Base-by-base conservation (phyloP, 2,888 invertebrate species). In the Agrochola macilenta region DNA sequence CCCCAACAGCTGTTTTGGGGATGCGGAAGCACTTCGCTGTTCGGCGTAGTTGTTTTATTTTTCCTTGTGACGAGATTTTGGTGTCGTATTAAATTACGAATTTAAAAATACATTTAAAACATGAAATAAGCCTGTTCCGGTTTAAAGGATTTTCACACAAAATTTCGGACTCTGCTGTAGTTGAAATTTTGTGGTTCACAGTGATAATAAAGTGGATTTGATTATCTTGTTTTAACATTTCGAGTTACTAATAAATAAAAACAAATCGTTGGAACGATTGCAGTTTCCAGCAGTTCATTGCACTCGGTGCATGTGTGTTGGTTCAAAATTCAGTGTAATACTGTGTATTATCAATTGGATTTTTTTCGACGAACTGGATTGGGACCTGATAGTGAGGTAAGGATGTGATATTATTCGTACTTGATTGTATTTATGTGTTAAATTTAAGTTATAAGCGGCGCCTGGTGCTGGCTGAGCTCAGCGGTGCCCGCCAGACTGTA, bases 1-100 rank as follows among this genome's bases (percentile, higher is more conserved):
- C 90, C 88, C 89, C 89, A 95, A 95, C 96, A 96, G 96, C 96
- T 96, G 96, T 94, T 96, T 93, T 90, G 89, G 91, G 92, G 93
- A 93, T 92, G 90, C 93, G 93, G 91, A 93, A 92, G 91, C 90
- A 89, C 85, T 88, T 79, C 79, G 86, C 81, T 85, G 85, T 79
- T 85, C 88, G 84, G 52, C 49, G 69, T 73, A 72, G 74, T 79
- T 68, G 20, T 71, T 81, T 77, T 69, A 61, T 58, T 73, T 83
- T 84, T 76, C 69, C 58, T 75, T 75, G 72, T 79, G 73, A 78
- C 71, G 63, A 82, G 78, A 76, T 68, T 70, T 69, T 49, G 11
- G 70, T 77, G 84, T 70, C 58, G 61, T 78, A 76, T 69, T 78
- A 63, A 54, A 76, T 74, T 66, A 76, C 39, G 30, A 61, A 52